Conservation (phyloP, 2,888 invertebrate genomes). For the Periphyllus acericola region DNA sequence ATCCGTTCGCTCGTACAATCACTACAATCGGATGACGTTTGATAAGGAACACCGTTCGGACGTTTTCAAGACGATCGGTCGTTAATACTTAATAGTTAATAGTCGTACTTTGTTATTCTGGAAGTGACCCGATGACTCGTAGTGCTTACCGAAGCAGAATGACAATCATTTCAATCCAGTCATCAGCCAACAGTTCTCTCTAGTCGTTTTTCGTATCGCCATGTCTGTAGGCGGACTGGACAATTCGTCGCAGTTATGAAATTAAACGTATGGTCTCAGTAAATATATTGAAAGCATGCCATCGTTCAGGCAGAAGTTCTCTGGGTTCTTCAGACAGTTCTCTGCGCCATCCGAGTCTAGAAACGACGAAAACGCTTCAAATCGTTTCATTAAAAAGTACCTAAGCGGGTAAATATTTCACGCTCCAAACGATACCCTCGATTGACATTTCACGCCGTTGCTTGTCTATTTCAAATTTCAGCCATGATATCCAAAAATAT, state of each 20-base stretch:
- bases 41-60: neutral
- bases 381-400: slow-evolving; percentile 78
- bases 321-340: slow-evolving; percentile 78
- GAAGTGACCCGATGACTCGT: no score
- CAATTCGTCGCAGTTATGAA: neutral
- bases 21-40: slow-evolving; percentile 3
- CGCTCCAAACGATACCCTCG: slow-evolving; percentile 14
- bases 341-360: slow-evolving; percentile 74
- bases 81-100: no score
- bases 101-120: neutral
- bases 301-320: slow-evolving; percentile 77
- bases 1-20: neutral
- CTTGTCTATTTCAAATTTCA: slow-evolving; percentile 63
- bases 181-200: no score
- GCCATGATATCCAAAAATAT: slow-evolving; percentile 67
- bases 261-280: neutral
- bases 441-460: slow-evolving; percentile 18
- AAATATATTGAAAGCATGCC: slow-evolving; percentile 70
- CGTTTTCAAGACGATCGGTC: no score
- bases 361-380: slow-evolving; percentile 68
- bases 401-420: slow-evolving; percentile 72
- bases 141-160: neutral
- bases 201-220: no score
- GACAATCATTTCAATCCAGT: neutral
- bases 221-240: no score